Conservation (phyloP, 2,113 vertebrate species). For the Thinocorus orbignyianus region DNA sequence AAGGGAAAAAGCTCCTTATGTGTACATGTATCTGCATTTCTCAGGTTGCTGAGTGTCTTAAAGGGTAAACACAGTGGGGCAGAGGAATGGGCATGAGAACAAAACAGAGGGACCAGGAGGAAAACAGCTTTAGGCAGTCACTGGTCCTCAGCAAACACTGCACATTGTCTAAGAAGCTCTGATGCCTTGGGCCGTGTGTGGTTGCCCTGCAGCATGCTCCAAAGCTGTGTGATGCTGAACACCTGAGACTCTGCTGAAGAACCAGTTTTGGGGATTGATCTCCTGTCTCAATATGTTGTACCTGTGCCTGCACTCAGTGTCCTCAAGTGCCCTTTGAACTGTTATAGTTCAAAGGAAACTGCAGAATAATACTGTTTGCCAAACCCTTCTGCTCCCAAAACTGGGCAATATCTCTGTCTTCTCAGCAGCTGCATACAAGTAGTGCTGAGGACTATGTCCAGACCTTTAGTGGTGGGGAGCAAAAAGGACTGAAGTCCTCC, state of each 20-base stretch:
- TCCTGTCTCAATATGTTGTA: background rate
- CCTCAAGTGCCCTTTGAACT: background rate
- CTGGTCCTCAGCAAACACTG: background rate
- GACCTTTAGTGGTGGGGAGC: background rate
- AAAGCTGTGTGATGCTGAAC: background rate
- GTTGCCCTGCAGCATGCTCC: background rate
- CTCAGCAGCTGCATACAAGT: background rate
- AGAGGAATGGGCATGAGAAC: background rate
- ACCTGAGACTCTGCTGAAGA: background rate
- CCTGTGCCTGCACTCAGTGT: rapidly evolving
- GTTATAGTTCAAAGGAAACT: background rate
- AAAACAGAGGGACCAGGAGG: background rate
- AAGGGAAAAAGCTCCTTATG: background rate
- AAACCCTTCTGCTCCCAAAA: background rate
- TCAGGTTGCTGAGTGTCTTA: background rate
- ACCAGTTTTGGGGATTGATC: background rate
- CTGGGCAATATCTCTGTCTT: background rate
- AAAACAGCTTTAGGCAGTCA: background rate
- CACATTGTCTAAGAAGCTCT: background rate
- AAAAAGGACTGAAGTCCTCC: background rate
- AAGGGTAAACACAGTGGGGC: background rate
- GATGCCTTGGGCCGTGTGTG: background rate
- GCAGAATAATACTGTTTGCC: background rate
- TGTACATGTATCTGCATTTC: background rate
- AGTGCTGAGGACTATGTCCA: background rate